Evolutionary conservation across 1,140 invertebrate species (phyloP).

Genomic region (Antheraea mylitta): DNA sequence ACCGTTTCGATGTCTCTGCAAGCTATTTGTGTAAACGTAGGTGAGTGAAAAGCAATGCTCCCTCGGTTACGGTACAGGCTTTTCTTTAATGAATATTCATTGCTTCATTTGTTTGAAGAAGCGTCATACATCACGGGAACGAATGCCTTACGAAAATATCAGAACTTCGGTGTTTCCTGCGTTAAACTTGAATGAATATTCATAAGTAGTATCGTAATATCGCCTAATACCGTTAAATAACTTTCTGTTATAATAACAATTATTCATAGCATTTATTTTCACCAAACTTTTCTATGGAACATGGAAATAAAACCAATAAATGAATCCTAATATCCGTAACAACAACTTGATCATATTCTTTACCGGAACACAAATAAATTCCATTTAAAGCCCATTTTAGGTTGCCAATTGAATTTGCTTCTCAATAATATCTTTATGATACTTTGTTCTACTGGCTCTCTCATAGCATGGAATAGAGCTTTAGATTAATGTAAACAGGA

Average conservation of each 20-base stretch:
- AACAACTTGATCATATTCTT: too few relatives aligned
- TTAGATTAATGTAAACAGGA: too few relatives aligned
- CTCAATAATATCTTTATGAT: too few relatives aligned
- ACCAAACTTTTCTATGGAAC: too few relatives aligned
- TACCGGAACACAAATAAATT: too few relatives aligned
- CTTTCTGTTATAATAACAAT: neutral
- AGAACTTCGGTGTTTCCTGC: conserved; percentile 27
- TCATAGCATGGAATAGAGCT: too few relatives aligned
- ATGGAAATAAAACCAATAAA: too few relatives aligned
- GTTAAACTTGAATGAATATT: conserved; percentile 30
- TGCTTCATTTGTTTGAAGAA: conserved; percentile 65
- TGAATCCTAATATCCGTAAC: too few relatives aligned
- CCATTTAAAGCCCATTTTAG: too few relatives aligned
- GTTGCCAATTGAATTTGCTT: too few relatives aligned
- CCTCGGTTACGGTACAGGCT: conserved; percentile 47
- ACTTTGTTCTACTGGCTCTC: too few relatives aligned
- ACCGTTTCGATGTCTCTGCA: conserved; percentile 18
- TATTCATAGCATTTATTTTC: too few relatives aligned
- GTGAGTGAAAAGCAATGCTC: conserved; percentile 43
- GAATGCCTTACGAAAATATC: conserved; percentile 54
- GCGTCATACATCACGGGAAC: conserved; percentile 53
- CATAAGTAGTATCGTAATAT: conserved; percentile 24
- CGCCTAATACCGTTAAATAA: conserved; percentile 17
- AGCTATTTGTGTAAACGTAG: conserved; percentile 35
- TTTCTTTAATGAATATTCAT: conserved; percentile 67